Evolutionary conservation across 2,113 vertebrate genomes (phyloP), one percentile per base, ranked within the genome.

Genomic region (Agapornis roseicollis): DNA sequence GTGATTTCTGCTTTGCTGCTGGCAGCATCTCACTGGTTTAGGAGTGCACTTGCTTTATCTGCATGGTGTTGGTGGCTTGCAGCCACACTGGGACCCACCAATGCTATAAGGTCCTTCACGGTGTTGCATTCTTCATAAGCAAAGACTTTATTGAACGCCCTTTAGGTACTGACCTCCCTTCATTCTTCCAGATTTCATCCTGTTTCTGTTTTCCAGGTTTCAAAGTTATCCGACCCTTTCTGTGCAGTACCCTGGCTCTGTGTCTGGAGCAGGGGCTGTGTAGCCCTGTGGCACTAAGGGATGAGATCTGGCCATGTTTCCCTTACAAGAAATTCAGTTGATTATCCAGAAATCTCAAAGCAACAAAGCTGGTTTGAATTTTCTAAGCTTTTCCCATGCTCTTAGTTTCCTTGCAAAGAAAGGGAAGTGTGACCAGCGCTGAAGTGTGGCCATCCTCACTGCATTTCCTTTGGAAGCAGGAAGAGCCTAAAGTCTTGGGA

Each of bases 391-490:
- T 88, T 89, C 84, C 78, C 89, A 53, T 65, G 73, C 9, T 85
- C 20, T 81, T 2, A 16, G 81, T 80, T 94, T 92, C 89, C 73
- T 87, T 52, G 56, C 1, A 4, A 46, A 77, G 87, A 81, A 93
- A 87, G 58, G 81, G 87, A 88, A 93, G 68, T 13, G 28, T 89
- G 85, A 73, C 53, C 23, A 33, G 68, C 16, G 1, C 78, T 53
- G 50, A 56, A 89, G 14, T n/a, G 64, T 1, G 0, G 49, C 63
- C 0, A 0, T 61, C 44, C n/a, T 61, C 7, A 1, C 52, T 8
- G 13, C 35, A 7, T 50, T 96, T 96, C 93, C 95, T 88, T 60
- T 3, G 68, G 88, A 94, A 85, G 85, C 94, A 94, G 94, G 89
- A 96, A 94, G 89, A 33, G 35, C 33, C 64, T 63, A 42, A 86